Percentiles rank a stretch among this genome's conserved stretches.
These are phyloP conservation scores for Pachypeltis micranthus DNA, from an alignment of 1,140 invertebrate genomes.

Conservation along the genomic window DNA sequence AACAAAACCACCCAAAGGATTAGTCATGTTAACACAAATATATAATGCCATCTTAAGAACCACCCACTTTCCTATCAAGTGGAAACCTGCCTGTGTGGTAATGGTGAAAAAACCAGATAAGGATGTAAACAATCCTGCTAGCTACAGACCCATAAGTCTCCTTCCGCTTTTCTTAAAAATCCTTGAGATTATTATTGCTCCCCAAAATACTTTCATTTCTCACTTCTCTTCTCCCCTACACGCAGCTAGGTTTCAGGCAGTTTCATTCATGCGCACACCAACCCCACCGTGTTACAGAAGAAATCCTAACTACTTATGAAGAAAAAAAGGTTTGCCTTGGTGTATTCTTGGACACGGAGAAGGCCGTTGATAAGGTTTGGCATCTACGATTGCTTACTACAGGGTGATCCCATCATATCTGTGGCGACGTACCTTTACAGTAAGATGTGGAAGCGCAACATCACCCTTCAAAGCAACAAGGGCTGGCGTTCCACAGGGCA, in stretches of 20 bases:
- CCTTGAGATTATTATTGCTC: no score
- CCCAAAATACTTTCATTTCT: no score
- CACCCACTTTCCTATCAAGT: background rate
- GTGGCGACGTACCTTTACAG: no score
- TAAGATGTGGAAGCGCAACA: no score
- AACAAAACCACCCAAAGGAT: background rate
- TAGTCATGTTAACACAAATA: background rate
- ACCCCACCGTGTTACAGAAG: background rate
- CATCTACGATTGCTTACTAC: background rate
- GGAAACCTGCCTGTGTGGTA: background rate
- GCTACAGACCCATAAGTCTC: background rate
- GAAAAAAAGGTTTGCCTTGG: background rate
- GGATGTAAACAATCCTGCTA: background rate
- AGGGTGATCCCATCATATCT: background rate
- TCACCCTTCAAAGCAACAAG: no score
- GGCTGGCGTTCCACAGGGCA: no score
- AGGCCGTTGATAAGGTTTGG: background rate
- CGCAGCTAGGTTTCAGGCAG: no score
- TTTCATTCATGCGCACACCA: background rate
- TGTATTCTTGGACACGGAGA: conserved; percentile 2
- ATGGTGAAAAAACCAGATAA: background rate
- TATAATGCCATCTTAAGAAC: background rate
- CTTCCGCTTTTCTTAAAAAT: background rate
- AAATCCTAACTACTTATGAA: background rate
- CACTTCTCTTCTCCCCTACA: no score